A percentile compares a stretch with the other conserved stretches of the same genome.
phyloP scores from a whole-genome alignment of 1,140 invertebrate species.

The Tenebrio molitor region DNA sequence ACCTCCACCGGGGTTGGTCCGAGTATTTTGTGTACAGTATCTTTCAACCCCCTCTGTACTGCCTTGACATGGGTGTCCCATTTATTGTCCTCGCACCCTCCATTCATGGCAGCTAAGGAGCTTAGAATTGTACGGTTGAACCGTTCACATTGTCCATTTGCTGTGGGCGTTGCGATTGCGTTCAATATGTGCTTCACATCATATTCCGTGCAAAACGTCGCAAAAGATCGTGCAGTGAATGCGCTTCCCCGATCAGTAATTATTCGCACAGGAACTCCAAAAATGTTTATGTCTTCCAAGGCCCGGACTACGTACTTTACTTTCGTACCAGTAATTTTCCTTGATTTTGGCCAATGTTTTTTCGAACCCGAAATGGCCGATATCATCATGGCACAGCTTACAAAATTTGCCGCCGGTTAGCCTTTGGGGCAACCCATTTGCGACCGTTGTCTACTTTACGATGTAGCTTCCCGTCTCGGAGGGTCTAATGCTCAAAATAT shows the following conservation, averaged over 20 bases:
- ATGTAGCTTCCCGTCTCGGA: slow-evolving; percentile 55
- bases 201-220: slow-evolving; percentile 50
- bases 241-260: slow-evolving; percentile 57
- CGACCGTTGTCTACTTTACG: slow-evolving; percentile 47
- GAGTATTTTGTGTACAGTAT: no score
- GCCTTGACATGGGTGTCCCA: no score
- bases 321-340: slow-evolving; percentile 57
- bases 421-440: slow-evolving; percentile 58
- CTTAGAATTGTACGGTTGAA: no score
- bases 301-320: neutral
- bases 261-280: slow-evolving; percentile 60
- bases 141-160: no score
- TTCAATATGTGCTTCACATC: slow-evolving; percentile 55
- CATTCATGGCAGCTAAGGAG: no score
- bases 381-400: slow-evolving; percentile 61
- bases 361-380: slow-evolving; percentile 59
- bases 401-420: slow-evolving; percentile 57
- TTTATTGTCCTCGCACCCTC: no score
- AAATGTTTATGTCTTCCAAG: slow-evolving; percentile 42
- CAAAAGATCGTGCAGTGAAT: slow-evolving; percentile 49
- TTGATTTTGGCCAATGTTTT: slow-evolving; percentile 58
- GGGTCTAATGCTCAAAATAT: slow-evolving; percentile 53
- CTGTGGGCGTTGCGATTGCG: slow-evolving; percentile 57
- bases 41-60: no score
- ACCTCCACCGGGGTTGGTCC: no score